Percentiles rank a stretch among this genome's conserved stretches.
phyloP scores from a whole-genome alignment of 1,140 invertebrate genomes.

The Pachyrhynchus sulphureomaculatus region DNA sequence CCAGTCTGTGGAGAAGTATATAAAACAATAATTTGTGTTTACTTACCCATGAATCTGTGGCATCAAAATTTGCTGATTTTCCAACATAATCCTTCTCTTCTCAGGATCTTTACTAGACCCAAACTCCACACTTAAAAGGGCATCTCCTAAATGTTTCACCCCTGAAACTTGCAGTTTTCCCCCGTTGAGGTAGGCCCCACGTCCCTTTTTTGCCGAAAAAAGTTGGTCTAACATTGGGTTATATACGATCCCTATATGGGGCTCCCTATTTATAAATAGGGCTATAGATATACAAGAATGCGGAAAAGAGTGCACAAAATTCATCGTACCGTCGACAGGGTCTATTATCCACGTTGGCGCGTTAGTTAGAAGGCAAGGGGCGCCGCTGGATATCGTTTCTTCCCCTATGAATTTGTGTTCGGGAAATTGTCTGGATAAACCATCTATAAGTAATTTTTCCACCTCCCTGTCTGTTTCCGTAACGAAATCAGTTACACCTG shows the following conservation, averaged over 20 bases:
- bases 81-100: constrained; percentile 69
- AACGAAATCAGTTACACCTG: constrained; percentile 88
- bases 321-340: too few species aligned
- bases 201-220: constrained; percentile 81
- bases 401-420: constrained; percentile 96
- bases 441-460: constrained; percentile 82
- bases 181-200: constrained; percentile 89
- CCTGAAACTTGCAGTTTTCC: constrained; percentile 71
- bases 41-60: constrained; percentile 79
- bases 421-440: constrained; percentile 76
- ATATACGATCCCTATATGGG: constrained; percentile 83
- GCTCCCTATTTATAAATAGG: constrained; percentile 67
- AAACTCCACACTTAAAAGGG: constrained; percentile 79
- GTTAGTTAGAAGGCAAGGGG: constrained; percentile 77
- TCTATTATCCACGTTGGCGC: constrained; percentile 97
- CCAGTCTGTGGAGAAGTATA: too few species aligned
- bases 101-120: constrained; percentile 79
- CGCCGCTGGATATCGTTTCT: constrained; percentile 75
- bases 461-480: constrained; percentile 95
- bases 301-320: constrained; percentile 85
- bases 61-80: constrained; percentile 74
- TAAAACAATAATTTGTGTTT: background rate
- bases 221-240: constrained; percentile 87
- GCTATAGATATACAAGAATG: constrained; percentile 81
- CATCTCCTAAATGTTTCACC: constrained; percentile 69